Percentiles rank a stretch among this genome's conserved stretches.
Evolutionary conservation across 2,113 vertebrate species (phyloP).

Genomic region (Callorhinus ursinus): DNA sequence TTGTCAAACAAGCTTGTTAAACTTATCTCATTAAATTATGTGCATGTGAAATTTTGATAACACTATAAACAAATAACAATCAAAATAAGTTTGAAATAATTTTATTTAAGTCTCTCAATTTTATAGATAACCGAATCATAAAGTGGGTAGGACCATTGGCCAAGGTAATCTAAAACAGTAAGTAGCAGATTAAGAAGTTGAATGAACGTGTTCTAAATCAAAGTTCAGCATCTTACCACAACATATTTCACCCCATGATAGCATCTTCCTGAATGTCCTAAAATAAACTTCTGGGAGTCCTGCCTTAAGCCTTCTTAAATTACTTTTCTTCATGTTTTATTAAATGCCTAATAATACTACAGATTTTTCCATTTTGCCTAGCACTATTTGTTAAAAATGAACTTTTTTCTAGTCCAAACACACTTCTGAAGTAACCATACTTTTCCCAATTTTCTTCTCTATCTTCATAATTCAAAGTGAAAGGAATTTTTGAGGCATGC

Average conservation of each 20-base stretch:
- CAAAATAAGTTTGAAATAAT: background rate
- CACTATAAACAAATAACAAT: background rate
- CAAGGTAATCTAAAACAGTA: background rate
- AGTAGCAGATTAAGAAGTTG: background rate
- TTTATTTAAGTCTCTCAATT: background rate
- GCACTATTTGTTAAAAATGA: slow-evolving; percentile 34
- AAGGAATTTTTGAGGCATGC: background rate
- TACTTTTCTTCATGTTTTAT: slow-evolving; percentile 69
- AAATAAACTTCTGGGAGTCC: slow-evolving; percentile 49
- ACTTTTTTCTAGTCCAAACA: background rate
- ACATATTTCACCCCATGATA: background rate
- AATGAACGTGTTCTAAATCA: background rate
- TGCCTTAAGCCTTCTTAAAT: slow-evolving; percentile 63
- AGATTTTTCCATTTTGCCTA: slow-evolving; percentile 21
- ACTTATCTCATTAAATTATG: background rate
- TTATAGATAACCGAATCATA: background rate
- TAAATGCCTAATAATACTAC: slow-evolving; percentile 34
- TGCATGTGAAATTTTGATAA: background rate
- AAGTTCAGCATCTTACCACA: background rate
- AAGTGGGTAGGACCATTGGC: background rate
- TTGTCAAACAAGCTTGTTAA: slow-evolving; percentile 50
- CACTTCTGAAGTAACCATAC: background rate
- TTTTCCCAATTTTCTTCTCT: background rate
- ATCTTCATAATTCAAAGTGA: background rate
- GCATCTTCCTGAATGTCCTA: slow-evolving; percentile 31